Evolutionary conservation across 1,140 invertebrate species (phyloP).

Genomic region (Drosophila lowei): DNA sequence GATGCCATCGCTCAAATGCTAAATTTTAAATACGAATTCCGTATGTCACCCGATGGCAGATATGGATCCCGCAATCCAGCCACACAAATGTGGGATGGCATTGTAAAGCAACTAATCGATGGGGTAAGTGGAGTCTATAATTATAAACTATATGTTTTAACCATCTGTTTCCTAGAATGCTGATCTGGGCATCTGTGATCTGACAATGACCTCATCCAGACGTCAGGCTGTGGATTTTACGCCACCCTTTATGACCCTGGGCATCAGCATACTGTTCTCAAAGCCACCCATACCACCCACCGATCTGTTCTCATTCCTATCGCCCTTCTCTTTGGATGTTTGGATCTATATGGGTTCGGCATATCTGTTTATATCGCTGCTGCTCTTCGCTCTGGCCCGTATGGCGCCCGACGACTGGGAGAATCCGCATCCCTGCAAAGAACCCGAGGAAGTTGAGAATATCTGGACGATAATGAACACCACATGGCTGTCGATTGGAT

Average conservation of each 20-base stretch:
- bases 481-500: constrained; percentile 91
- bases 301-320: constrained; percentile 93
- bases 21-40: constrained; percentile 90
- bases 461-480: constrained; percentile 90
- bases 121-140: constrained; percentile 84
- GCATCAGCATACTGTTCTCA: constrained; percentile 91
- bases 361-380: constrained; percentile 92
- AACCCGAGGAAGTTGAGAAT: constrained; percentile 92
- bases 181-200: constrained; percentile 95
- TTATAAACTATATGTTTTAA: not conserved
- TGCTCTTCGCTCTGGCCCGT: constrained; percentile 90
- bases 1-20: constrained; percentile 88
- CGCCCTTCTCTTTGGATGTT: constrained; percentile 94
- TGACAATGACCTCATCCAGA: constrained; percentile 95
- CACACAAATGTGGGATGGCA: constrained; percentile 92
- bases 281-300: constrained; percentile 88
- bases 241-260: constrained; percentile 94
- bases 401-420: constrained; percentile 95
- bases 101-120: constrained; percentile 92
- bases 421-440: constrained; percentile 92
- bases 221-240: constrained; percentile 94
- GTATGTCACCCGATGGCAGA: constrained; percentile 87
- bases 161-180: constrained; percentile 87
- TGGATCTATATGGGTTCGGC: constrained; percentile 97
- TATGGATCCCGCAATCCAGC: constrained; percentile 89